Evolutionary conservation across 1,140 invertebrate genomes (phyloP).

Genomic region (Philopotamus ludificatus): DNA sequence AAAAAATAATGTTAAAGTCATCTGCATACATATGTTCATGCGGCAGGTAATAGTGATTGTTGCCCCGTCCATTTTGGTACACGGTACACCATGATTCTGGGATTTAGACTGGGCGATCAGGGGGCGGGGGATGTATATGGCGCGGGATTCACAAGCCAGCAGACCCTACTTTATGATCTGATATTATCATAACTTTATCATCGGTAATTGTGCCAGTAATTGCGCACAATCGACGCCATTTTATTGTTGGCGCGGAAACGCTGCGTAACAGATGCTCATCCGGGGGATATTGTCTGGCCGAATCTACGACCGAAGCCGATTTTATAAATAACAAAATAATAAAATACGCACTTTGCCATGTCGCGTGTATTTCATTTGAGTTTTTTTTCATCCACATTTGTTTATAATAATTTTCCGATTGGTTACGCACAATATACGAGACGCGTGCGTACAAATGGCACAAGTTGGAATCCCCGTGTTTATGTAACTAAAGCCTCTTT

Average conservation of each 20-base stretch:
- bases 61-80: background rate
- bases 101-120: too few species aligned
- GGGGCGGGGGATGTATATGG: conserved; percentile 20
- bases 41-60: too few species aligned
- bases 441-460: background rate
- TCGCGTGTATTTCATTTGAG: too few species aligned
- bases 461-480: conserved; percentile 5
- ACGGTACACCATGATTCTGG: conserved; percentile 12
- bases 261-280: conserved; percentile 9
- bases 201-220: conserved; percentile 42
- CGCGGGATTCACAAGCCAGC: conserved; percentile 20
- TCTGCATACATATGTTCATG: too few species aligned
- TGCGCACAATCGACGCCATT: conserved; percentile 39
- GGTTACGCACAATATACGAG: background rate
- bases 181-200: conserved; percentile 43
- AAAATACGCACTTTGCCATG: too few species aligned
- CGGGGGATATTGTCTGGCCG: too few species aligned
- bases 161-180: conserved; percentile 39
- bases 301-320: too few species aligned
- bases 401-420: too few species aligned
- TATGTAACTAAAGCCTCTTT: conserved; percentile 13
- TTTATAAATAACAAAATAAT: too few species aligned
- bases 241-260: conserved; percentile 23
- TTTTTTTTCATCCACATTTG: too few species aligned
- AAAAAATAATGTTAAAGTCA: too few species aligned